These are phyloP conservation scores for Neosalanx taihuensis DNA, from an alignment of 2,797 vertebrate species.

Conservation along the genomic window DNA sequence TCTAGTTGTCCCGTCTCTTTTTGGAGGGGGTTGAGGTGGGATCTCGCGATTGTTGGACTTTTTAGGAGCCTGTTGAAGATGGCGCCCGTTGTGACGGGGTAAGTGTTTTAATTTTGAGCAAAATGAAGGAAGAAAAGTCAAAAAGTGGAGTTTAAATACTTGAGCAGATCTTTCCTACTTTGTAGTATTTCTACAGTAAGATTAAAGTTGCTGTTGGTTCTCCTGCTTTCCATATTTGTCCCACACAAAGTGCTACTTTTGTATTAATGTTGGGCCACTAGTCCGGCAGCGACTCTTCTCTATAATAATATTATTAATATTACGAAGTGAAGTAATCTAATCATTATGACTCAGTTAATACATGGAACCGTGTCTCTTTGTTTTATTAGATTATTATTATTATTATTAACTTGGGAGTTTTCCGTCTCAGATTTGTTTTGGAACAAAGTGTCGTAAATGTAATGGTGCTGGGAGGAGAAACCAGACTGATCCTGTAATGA, in stretches of 20 bases:
- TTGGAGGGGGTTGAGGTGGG: slow-evolving; percentile 46
- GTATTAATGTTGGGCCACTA: slow-evolving; percentile 18
- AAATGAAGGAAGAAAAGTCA: slow-evolving; percentile 25
- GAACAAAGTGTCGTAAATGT: background rate
- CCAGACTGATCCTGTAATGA: background rate
- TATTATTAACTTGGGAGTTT: background rate
- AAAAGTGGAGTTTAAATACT: slow-evolving; percentile 28
- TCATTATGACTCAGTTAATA: background rate
- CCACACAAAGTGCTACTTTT: slow-evolving; percentile 15
- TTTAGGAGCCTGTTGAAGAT: slow-evolving; percentile 86
- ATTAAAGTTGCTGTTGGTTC: background rate
- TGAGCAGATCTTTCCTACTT: background rate
- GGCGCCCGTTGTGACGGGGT: slow-evolving; percentile 99
- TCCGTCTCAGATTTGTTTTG: background rate
- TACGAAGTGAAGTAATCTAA: background rate
- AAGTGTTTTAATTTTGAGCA: slow-evolving; percentile 63
- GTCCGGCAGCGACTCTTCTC: slow-evolving; percentile 21
- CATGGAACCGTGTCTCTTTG: background rate
- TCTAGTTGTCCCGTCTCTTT: slow-evolving; percentile 45
- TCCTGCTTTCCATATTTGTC: background rate
- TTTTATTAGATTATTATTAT: background rate
- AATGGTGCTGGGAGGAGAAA: background rate
- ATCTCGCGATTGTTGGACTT: slow-evolving; percentile 90
- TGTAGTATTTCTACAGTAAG: background rate
- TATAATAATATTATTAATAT: background rate